phyloP scores from a whole-genome alignment of 2,888 invertebrate species.

The Eupithecia tripunctaria region DNA sequence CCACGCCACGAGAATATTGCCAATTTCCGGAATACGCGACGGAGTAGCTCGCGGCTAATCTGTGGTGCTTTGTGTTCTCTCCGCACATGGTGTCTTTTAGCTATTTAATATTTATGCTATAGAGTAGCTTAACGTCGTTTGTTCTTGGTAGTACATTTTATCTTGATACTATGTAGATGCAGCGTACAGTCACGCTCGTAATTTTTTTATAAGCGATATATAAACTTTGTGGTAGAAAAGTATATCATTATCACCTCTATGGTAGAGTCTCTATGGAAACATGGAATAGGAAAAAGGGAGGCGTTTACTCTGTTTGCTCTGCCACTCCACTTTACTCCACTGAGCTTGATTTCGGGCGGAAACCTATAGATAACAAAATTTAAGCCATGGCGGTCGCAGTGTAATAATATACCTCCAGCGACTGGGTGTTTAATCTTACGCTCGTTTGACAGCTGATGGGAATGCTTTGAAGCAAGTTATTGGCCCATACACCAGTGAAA shows the following conservation, averaged over 20 bases:
- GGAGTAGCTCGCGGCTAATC: slow-evolving; percentile 34
- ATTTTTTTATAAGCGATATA: neutral
- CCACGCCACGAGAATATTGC: slow-evolving; percentile 38
- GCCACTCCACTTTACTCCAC: neutral
- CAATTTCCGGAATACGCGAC: slow-evolving; percentile 38
- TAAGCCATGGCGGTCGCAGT: no score
- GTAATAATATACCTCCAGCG: no score
- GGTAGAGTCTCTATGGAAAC: neutral
- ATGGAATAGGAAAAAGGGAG: no score
- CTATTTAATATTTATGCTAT: slow-evolving; percentile 10
- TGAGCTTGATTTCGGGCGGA: neutral
- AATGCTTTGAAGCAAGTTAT: neutral
- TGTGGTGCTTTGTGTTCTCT: slow-evolving; percentile 25
- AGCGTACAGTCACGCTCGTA: neutral
- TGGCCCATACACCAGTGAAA: no score
- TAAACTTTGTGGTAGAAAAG: neutral
- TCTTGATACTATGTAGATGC: neutral
- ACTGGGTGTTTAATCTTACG: no score
- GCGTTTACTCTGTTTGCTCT: neutral
- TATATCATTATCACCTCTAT: neutral
- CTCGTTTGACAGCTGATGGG: no score
- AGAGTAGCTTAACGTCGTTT: slow-evolving; percentile 1
- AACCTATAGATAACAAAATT: neutral
- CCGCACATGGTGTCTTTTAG: slow-evolving; percentile 14
- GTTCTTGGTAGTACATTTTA: neutral